Conservation (phyloP, 2,888 invertebrate species). For the Calameuta pallipes region DNA sequence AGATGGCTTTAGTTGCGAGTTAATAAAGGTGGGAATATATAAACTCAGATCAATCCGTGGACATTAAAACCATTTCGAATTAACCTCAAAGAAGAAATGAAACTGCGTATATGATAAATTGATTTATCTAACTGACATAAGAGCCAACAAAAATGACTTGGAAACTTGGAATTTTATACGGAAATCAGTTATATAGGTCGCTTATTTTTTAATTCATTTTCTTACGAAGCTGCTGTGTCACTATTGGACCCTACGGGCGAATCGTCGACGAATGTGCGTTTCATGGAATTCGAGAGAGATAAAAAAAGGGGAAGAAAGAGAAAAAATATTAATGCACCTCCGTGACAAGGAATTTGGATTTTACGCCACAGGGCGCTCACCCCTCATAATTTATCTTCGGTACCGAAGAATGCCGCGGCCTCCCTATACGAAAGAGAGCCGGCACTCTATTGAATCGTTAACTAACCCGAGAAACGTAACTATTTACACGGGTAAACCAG, state of each 20-base stretch:
- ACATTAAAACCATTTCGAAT: not conserved
- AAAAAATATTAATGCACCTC: constrained; percentile 20
- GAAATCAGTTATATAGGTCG: not conserved
- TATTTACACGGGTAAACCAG: constrained; percentile 24
- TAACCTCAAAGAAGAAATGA: not conserved
- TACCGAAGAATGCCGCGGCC: constrained; percentile 27
- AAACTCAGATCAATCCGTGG: not conserved
- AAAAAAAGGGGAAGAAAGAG: constrained; percentile 3
- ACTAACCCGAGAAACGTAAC: constrained; percentile 25
- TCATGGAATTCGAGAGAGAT: constrained; percentile 6
- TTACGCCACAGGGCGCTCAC: constrained; percentile 35
- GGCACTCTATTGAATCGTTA: constrained; percentile 18
- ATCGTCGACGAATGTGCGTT: not conserved
- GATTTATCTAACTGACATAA: not conserved
- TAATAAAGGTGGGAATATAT: not conserved
- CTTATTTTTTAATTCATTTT: not conserved
- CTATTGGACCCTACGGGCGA: not conserved
- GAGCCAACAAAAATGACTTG: not conserved
- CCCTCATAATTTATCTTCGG: constrained; percentile 37
- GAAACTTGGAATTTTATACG: not conserved
- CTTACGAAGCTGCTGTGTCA: not conserved
- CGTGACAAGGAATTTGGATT: constrained; percentile 35
- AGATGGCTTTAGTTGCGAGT: not conserved
- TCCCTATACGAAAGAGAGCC: not conserved
- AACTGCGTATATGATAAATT: not conserved